These are phyloP conservation scores for Patella vulgata DNA, from an alignment of 1,140 invertebrate genomes.

Conservation along the genomic window DNA sequence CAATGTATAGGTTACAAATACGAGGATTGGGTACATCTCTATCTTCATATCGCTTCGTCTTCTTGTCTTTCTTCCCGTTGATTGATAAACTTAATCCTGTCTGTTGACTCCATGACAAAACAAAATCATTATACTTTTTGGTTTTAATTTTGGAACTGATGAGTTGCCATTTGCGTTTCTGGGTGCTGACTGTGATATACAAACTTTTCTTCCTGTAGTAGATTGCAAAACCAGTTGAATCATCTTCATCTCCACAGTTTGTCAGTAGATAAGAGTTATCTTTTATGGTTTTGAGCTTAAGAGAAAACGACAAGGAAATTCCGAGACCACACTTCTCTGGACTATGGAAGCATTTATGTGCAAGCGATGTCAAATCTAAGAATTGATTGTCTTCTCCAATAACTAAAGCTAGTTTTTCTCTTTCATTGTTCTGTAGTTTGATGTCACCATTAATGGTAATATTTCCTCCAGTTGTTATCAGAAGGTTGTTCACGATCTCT, in stretches of 20 bases:
- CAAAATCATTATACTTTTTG: slow-evolving; percentile 21
- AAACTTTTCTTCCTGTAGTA: slow-evolving; percentile 32
- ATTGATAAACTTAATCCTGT: slow-evolving; percentile 33
- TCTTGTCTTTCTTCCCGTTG: slow-evolving; percentile 15
- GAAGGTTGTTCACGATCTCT: slow-evolving; percentile 16
- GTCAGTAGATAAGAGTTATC: slow-evolving; percentile 40
- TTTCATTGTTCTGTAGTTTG: slow-evolving; percentile 6
- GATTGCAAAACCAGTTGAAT: slow-evolving; percentile 32
- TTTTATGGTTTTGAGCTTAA: slow-evolving; percentile 33
- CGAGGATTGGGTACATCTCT: slow-evolving; percentile 1
- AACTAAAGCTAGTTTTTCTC: slow-evolving; percentile 17
- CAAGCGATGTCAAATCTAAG: slow-evolving; percentile 5
- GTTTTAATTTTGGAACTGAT: slow-evolving; percentile 17
- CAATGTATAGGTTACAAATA: slow-evolving; percentile 19
- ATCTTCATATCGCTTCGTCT: slow-evolving; percentile 14
- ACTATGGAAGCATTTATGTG: slow-evolving; percentile 28
- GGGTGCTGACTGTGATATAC: slow-evolving; percentile 37
- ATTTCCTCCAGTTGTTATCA: slow-evolving; percentile 25
- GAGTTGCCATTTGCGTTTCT: slow-evolving; percentile 32
- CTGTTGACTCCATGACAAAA: slow-evolving; percentile 46
- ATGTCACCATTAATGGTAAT: slow-evolving; percentile 22
- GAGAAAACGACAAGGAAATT: slow-evolving; percentile 35
- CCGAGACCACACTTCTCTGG: slow-evolving; percentile 38
- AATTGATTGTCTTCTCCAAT: slow-evolving; percentile 32
- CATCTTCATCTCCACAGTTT: slow-evolving; percentile 31